phyloP scores from a whole-genome alignment of 2,113 vertebrate genomes.

The Sinocyclocheilus anophthalmus region DNA sequence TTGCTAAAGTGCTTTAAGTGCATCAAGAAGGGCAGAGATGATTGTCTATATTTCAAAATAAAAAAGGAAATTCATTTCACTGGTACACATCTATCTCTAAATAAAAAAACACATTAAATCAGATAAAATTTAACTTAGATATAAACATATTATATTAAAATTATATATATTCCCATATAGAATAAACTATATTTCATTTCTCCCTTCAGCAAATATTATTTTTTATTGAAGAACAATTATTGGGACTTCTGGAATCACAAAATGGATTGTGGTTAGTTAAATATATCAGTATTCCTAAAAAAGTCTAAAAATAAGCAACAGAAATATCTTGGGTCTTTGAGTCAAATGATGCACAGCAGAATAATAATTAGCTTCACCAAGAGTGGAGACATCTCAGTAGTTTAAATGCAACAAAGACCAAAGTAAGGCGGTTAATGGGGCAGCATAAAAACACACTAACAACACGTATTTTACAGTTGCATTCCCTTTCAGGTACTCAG shows the following conservation, averaged over 20 bases:
- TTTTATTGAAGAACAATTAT: too few relatives aligned
- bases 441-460: conserved; percentile 16
- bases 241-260: too few relatives aligned
- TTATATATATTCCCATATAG: too few relatives aligned
- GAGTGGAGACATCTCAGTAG: background rate
- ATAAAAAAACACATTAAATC: too few relatives aligned
- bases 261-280: too few relatives aligned
- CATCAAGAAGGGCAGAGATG: background rate
- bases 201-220: too few relatives aligned
- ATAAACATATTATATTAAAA: too few relatives aligned
- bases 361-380: background rate
- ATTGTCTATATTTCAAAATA: background rate
- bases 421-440: conserved; percentile 10
- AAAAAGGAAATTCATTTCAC: background rate
- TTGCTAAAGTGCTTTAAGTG: conserved; percentile 3
- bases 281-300: background rate
- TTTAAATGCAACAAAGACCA: background rate
- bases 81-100: too few relatives aligned
- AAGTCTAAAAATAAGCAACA: background rate
- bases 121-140: too few relatives aligned
- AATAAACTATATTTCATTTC: too few relatives aligned
- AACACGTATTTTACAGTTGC: conserved; percentile 1
- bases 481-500: conserved; percentile 8
- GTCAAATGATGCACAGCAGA: background rate
- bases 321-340: background rate